Evolutionary conservation across 1,140 invertebrate species (phyloP).

Genomic region (Ceratitis capitata): DNA sequence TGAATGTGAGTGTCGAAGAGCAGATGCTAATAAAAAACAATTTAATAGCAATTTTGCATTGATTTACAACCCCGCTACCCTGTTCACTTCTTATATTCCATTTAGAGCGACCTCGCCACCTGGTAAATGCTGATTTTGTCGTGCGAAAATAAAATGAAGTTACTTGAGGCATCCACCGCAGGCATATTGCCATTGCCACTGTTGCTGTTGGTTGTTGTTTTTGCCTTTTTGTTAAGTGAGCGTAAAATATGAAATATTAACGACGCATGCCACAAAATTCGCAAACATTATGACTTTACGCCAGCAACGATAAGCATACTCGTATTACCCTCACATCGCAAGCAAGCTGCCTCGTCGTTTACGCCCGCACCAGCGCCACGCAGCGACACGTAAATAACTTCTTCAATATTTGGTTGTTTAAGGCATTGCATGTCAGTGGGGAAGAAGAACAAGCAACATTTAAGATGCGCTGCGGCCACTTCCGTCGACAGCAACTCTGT

Average conservation of each 20-base stretch:
- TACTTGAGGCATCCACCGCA: neutral
- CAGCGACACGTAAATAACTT: neutral
- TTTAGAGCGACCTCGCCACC: neutral
- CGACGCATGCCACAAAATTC: neutral
- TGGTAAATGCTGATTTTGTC: neutral
- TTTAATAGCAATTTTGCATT: neutral
- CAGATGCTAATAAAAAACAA: slow-evolving; percentile 11
- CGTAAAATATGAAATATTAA: slow-evolving; percentile 6
- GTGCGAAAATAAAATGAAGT: slow-evolving; percentile 21
- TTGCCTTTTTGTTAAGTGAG: neutral
- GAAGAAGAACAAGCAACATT: neutral
- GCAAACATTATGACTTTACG: slow-evolving; percentile 7
- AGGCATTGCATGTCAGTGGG: neutral
- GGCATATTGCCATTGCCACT: neutral
- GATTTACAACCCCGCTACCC: too few relatives aligned
- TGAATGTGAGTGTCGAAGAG: neutral
- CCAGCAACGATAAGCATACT: neutral
- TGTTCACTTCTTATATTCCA: too few relatives aligned
- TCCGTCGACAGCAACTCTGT: neutral
- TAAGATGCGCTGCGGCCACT: neutral
- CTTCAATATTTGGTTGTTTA: slow-evolving; percentile 2
- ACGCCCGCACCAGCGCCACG: too few relatives aligned
- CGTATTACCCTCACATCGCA: neutral
- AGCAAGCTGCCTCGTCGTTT: neutral
- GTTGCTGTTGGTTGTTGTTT: neutral